Evolutionary conservation across 2,797 vertebrate genomes (phyloP), one percentile per base, ranked within the genome.

Genomic region (Enteromius paludinosus): DNA sequence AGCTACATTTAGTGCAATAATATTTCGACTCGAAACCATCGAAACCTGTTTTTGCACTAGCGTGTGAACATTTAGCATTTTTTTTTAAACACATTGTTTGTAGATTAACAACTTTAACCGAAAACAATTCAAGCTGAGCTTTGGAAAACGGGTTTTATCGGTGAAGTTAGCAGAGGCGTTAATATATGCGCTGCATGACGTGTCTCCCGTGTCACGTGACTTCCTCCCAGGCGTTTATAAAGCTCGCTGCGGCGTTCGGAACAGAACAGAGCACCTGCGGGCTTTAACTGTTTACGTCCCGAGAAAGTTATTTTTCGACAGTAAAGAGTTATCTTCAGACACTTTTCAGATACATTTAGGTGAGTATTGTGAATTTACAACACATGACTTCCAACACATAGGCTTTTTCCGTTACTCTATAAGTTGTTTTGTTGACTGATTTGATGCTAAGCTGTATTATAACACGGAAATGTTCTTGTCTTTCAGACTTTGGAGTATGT

Each of bases 401-500:
- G 9, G 14, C 15, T 12, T 41, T 65, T 3, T 6, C 17, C 28
- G 6, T 25, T 56, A 15, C 25, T 82, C n/a, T 14, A 18, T 0
- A 3, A 18, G 17, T 6, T n/a, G 1, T 61, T 35, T 78, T n/a
- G 28, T 43, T 78, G 12, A 20, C 35, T 41, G n/a, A 25, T 65
- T 79, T 41, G 5, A 65, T 43, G 23, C 3, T 30, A 62, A 45
- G 9, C 20, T 45, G 10, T 9, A 41, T 43, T 45, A 11, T 85
- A 43, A 85, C 18, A 8, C 65, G 15, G 14, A 28, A 20, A 3
- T 68, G 1, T n/a, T 68, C 15, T 72, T 85, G 8, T 85, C 73
- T 91, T 87, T 6, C 89, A 93, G 93, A 87, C 87, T 85, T 90
- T 90, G 88, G 92, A 97, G 93, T 93, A 97, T 97, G 96, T 92